A percentile compares a stretch with the other conserved stretches of the same genome.
Conservation (phyloP, 2,113 vertebrate species). For the Lophius piscatorius region DNA sequence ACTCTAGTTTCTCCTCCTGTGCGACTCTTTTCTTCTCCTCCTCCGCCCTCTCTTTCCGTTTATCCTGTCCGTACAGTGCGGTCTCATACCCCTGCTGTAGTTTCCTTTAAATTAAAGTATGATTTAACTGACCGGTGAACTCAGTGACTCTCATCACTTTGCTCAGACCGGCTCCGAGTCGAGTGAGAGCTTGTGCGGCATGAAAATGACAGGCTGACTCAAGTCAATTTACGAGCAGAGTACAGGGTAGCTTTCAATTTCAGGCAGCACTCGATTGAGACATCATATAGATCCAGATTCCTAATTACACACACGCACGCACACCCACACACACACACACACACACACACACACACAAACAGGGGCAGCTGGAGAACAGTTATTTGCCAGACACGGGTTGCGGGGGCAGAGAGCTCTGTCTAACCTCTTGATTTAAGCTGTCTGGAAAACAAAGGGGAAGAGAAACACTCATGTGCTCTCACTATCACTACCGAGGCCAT, state of each 20-base stretch:
- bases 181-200: constrained; percentile 29
- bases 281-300: constrained; percentile 62
- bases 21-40: too few relatives aligned
- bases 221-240: constrained; percentile 52
- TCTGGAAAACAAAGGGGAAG: constrained; percentile 27
- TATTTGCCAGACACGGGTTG: constrained; percentile 49
- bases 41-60: too few relatives aligned
- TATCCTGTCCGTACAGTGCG: too few relatives aligned
- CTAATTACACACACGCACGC: constrained; percentile 55
- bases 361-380: constrained; percentile 24
- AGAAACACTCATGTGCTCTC: constrained; percentile 10
- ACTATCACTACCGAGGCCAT: constrained; percentile 31
- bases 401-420: constrained; percentile 49
- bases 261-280: constrained; percentile 56
- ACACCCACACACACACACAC: too few relatives aligned
- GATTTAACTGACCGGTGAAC: constrained; percentile 49
- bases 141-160: constrained; percentile 47
- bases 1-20: too few relatives aligned
- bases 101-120: constrained; percentile 12
- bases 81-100: background rate
- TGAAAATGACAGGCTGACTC: constrained; percentile 58
- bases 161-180: constrained; percentile 19
- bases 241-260: constrained; percentile 57
- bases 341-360: constrained; percentile 41
- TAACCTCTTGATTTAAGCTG: constrained; percentile 61